Evolutionary conservation across 2,113 vertebrate species (phyloP).

Genomic region (Hydrochoerus hydrochaeris): DNA sequence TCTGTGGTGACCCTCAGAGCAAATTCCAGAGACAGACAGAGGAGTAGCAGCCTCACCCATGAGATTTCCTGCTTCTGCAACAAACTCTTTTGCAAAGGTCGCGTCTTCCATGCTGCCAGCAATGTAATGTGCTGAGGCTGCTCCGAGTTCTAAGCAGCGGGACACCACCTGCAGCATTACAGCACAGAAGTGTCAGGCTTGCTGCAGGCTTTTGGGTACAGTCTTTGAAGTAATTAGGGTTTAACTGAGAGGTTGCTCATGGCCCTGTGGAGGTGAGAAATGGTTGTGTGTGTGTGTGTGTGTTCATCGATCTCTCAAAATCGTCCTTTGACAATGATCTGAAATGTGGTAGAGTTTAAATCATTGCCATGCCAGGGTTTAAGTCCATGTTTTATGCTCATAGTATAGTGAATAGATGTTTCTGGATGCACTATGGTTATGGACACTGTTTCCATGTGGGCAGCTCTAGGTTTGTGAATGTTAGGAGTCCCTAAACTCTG

Average conservation of each 20-base stretch:
- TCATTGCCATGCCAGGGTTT: not conserved
- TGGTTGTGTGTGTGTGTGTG: not conserved
- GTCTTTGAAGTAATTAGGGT: not conserved
- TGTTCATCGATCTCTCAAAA: not conserved
- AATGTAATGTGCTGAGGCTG: conserved; percentile 84
- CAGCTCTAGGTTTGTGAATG: not conserved
- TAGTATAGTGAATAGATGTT: not conserved
- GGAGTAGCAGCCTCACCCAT: conserved; percentile 81
- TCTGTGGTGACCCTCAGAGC: not conserved
- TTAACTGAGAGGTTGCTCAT: not conserved
- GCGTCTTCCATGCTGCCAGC: conserved; percentile 87
- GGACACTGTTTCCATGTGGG: not conserved
- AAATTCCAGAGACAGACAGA: not conserved
- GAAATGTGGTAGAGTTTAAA: not conserved
- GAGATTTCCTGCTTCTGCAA: conserved; percentile 81
- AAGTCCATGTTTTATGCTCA: not conserved
- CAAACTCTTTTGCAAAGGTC: conserved; percentile 84
- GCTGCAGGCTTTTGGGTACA: not conserved
- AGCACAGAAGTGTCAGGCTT: not conserved
- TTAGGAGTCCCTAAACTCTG: not conserved
- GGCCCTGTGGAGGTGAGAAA: not conserved
- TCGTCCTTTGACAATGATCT: not conserved
- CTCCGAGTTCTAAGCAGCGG: conserved; percentile 85
- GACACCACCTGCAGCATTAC: conserved; percentile 82
- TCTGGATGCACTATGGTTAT: not conserved